These are phyloP conservation scores for Thomomys bottae DNA, from an alignment of 2,113 vertebrate species.

Conservation along the genomic window DNA sequence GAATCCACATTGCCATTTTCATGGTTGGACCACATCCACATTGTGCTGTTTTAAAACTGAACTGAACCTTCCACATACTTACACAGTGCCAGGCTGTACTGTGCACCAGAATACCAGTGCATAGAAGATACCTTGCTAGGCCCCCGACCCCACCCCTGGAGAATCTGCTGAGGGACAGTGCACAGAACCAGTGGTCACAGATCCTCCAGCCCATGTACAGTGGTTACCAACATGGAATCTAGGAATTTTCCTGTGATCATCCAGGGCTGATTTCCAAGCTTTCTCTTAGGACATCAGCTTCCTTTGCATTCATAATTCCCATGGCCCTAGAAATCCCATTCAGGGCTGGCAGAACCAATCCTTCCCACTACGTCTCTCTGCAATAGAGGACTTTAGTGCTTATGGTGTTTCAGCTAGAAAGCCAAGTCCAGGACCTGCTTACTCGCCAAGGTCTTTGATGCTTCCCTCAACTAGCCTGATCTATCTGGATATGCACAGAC, in stretches of 20 bases:
- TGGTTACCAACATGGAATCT: neutral
- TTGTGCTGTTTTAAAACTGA: neutral
- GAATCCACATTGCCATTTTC: neutral
- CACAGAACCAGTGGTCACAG: neutral
- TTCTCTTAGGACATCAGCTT: neutral
- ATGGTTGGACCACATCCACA: no score
- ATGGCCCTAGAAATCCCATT: neutral
- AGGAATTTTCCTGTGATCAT: neutral
- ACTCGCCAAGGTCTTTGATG: neutral
- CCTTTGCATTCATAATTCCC: neutral
- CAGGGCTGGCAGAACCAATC: neutral
- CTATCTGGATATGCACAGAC: no score
- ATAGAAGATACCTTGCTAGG: neutral
- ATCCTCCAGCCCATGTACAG: rapidly evolving
- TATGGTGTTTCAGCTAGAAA: no score
- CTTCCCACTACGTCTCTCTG: neutral
- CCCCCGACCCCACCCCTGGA: neutral
- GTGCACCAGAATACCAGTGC: neutral
- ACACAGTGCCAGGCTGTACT: neutral
- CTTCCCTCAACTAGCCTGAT: neutral
- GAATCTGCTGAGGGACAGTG: neutral
- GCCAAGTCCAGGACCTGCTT: neutral
- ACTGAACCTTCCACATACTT: neutral
- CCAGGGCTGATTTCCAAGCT: neutral
- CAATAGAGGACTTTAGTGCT: neutral